These are phyloP conservation scores for Venturia canescens DNA, from an alignment of 1,140 invertebrate genomes.

Conservation along the genomic window DNA sequence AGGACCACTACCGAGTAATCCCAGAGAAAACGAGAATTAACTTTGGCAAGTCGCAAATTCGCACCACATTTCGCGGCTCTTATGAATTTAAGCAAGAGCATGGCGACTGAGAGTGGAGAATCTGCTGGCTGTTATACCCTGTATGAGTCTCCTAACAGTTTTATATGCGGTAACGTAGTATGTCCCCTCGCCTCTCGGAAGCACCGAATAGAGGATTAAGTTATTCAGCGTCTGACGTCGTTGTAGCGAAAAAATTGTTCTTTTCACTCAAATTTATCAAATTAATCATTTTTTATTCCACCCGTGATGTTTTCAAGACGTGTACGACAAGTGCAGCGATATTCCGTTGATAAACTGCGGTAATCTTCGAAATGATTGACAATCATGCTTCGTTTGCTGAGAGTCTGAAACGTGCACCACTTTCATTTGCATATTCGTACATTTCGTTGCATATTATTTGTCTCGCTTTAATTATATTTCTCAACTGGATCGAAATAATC, in stretches of 20 bases:
- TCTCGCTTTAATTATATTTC: too few species aligned
- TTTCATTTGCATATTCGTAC: too few species aligned
- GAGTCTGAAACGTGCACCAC: too few species aligned
- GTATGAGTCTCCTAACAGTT: not conserved
- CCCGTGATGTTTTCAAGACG: not conserved
- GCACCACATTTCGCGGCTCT: constrained; percentile 66
- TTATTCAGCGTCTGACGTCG: too few species aligned
- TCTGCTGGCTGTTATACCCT: not conserved
- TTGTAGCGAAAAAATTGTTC: too few species aligned
- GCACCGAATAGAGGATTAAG: too few species aligned
- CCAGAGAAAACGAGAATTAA: constrained; percentile 70
- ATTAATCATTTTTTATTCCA: too few species aligned
- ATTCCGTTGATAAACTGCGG: not conserved
- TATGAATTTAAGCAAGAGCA: constrained; percentile 64
- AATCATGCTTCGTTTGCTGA: too few species aligned
- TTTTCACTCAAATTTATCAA: too few species aligned
- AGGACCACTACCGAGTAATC: constrained; percentile 59
- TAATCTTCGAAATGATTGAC: not conserved
- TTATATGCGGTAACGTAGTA: not conserved
- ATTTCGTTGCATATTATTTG: too few species aligned
- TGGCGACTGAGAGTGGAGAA: constrained; percentile 5
- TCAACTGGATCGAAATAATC: too few species aligned
- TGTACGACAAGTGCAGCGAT: too few species aligned
- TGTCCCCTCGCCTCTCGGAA: not conserved
- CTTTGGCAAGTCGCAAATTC: constrained; percentile 68